Conservation (phyloP, 1,140 invertebrate species). For the Apocrypta bakeri region DNA sequence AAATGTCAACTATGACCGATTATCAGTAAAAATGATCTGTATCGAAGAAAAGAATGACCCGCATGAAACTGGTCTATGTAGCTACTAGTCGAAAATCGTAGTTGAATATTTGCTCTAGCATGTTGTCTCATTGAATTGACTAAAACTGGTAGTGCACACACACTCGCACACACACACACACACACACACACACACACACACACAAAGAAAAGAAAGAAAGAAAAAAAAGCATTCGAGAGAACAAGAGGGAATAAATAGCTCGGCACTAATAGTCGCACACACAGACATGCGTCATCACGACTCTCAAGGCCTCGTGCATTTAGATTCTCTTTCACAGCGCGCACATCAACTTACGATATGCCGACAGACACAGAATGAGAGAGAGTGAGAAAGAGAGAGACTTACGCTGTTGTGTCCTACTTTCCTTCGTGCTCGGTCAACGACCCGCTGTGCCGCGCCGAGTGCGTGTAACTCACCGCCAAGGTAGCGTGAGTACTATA, state of each 20-base stretch:
- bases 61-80: too few relatives aligned
- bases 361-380: too few relatives aligned
- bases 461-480: constrained; percentile 50
- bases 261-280: background rate
- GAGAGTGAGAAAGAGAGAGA: too few relatives aligned
- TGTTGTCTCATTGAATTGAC: background rate
- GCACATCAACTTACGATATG: background rate
- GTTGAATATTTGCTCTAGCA: background rate
- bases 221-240: background rate
- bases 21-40: background rate
- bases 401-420: constrained; percentile 66
- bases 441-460: constrained; percentile 59
- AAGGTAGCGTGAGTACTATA: constrained; percentile 13
- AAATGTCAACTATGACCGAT: background rate
- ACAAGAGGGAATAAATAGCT: constrained; percentile 36
- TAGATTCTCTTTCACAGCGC: constrained; percentile 39
- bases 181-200: background rate
- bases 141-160: background rate
- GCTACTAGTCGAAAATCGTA: too few relatives aligned
- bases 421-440: constrained; percentile 73
- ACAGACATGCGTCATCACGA: constrained; percentile 54
- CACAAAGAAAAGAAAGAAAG: background rate
- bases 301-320: constrained; percentile 60
- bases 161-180: background rate
- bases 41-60: too few relatives aligned